phyloP scores from a whole-genome alignment of 2,888 invertebrate genomes.

The Clepsis dumicolana region DNA sequence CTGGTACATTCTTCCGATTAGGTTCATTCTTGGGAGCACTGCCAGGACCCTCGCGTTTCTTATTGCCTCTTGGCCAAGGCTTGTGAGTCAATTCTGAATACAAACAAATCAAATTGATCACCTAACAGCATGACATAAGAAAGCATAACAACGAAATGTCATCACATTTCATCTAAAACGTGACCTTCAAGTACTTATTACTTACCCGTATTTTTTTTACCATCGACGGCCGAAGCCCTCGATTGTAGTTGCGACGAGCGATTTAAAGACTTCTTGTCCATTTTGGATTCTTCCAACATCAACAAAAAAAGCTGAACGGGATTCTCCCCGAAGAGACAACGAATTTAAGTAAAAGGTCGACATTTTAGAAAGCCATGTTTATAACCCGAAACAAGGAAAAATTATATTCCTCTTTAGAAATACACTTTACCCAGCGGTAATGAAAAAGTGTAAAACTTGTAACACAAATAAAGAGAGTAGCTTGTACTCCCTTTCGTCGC shows the following conservation, averaged over 20 bases:
- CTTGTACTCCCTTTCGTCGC: slow-evolving; percentile 88
- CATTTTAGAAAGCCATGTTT: slow-evolving; percentile 95
- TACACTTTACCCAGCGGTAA: slow-evolving; percentile 70
- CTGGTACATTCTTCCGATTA: slow-evolving; percentile 87
- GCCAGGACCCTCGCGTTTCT: slow-evolving; percentile 88
- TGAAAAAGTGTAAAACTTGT: slow-evolving; percentile 60
- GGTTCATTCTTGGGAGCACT: slow-evolving; percentile 87
- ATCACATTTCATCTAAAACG: slow-evolving; percentile 29
- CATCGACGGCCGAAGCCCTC: slow-evolving; percentile 90
- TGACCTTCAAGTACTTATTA: slow-evolving; percentile 58
- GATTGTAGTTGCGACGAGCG: slow-evolving; percentile 89
- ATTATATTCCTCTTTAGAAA: slow-evolving; percentile 66
- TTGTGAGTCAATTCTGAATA: slow-evolving; percentile 79
- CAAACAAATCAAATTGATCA: slow-evolving; percentile 33
- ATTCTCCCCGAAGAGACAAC: slow-evolving; percentile 91
- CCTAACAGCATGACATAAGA: slow-evolving; percentile 38
- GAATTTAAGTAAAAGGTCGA: slow-evolving; percentile 89
- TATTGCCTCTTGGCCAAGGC: slow-evolving; percentile 88
- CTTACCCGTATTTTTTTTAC: slow-evolving; percentile 91
- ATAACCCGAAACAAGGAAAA: slow-evolving; percentile 86
- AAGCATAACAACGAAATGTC: slow-evolving; percentile 42
- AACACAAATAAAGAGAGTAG: slow-evolving; percentile 85
- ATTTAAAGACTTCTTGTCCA: slow-evolving; percentile 92
- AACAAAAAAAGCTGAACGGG: slow-evolving; percentile 84
- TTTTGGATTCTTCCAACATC: slow-evolving; percentile 87